Evolutionary conservation across 2,888 invertebrate species (phyloP), one percentile per base, ranked within the genome.

Genomic region (Pachycephus smyrnensis): DNA sequence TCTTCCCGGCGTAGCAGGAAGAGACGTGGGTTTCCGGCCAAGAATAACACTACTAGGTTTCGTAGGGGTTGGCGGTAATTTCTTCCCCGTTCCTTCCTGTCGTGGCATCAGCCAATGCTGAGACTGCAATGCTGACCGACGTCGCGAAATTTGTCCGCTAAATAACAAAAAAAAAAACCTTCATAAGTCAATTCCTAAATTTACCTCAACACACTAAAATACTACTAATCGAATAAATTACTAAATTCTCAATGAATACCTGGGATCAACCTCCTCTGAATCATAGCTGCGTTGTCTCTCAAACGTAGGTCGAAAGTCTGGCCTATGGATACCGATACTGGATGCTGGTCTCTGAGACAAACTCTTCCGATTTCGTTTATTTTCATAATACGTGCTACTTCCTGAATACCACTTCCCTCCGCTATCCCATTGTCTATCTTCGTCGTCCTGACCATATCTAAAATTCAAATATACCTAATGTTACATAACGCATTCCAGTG

Each of bases 361-460:
- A 79, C 86, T 89, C 86, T 91, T 91, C 81, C 89, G 86, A 81
- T 90, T 91, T 78, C 88, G 85, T 82, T 90, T 90, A 82, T 90
- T 91, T 84, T 90, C 90, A 77, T 90, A 88, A 82, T 88, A 86
- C 76, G 87, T 90, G 79, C 86, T 90, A 79, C 87, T 84, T 73
- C 85, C 86, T 40, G 85, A 78, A 69, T 88, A 86, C 87, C 90
- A 91, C 80, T 91, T 93, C 91, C 95, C 95, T 88, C 95, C 95
- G 73, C 95, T 94, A 86, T 95, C 95, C 95, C 95, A 96, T 86
- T 95, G 95, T 12, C 95, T 92, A 84, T 95, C 94, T 88, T 95
- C 95, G 80, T 95, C 95, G 81, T 94, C 93, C 86, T 93, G 93
- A 73, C 93, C 94, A 86, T 94, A 94, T 80, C 94, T 92, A 82